These are phyloP conservation scores for Rotaria sp. DNA, from an alignment of 2,888 invertebrate genomes.

Conservation along the genomic window DNA sequence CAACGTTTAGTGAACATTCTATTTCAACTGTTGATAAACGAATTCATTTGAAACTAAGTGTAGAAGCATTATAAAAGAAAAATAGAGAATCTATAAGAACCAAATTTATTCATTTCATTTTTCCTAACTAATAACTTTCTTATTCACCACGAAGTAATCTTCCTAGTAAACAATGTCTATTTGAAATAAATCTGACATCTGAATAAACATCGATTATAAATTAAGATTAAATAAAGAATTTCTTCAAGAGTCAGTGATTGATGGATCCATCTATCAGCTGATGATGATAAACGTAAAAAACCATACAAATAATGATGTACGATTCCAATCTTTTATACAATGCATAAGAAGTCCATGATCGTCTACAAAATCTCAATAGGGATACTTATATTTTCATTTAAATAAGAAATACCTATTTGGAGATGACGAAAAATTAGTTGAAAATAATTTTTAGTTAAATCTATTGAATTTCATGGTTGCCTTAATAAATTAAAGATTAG, in stretches of 20 bases:
- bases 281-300: conserved; percentile 67
- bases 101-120: neutral
- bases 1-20: neutral
- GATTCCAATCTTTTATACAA: conserved; percentile 78
- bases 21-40: neutral
- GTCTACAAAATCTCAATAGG: conserved; percentile 47
- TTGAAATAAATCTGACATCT: conserved; percentile 56
- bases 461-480: conserved; percentile 49
- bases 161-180: conserved; percentile 63
- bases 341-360: conserved; percentile 67
- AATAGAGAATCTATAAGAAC: neutral
- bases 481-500: no score
- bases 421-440: conserved; percentile 60
- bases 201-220: conserved; percentile 76
- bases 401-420: conserved; percentile 47
- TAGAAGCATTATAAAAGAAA: neutral
- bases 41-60: neutral
- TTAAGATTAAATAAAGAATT: conserved; percentile 70
- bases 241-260: conserved; percentile 63
- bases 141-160: conserved; percentile 66
- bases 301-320: conserved; percentile 73
- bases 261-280: conserved; percentile 71
- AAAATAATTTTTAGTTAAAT: conserved; percentile 70
- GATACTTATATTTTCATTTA: neutral
- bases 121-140: conserved; percentile 15